Conservation (phyloP, 2,113 vertebrate species). For the Rattus rattus region DNA sequence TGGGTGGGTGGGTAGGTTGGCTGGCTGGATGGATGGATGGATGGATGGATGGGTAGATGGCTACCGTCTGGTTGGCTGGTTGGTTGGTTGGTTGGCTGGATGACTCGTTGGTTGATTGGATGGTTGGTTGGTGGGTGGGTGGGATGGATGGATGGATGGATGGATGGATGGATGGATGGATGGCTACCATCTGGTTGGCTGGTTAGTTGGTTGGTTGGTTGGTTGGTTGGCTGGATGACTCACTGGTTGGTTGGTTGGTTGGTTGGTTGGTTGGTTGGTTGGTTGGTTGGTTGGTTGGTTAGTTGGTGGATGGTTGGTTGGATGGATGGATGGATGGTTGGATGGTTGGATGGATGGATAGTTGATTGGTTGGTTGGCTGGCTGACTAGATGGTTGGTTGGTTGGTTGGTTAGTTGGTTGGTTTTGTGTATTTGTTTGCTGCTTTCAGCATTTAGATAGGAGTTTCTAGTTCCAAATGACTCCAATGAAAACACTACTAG, state of each 20-base stretch:
- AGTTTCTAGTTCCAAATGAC: neutral
- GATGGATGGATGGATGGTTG: neutral
- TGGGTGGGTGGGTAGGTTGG: too few species aligned
- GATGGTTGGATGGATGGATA: neutral
- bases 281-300: neutral
- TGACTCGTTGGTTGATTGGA: too few species aligned
- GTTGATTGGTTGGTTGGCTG: neutral
- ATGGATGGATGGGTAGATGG: too few species aligned
- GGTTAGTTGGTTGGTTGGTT: neutral
- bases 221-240: neutral
- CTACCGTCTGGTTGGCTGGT: too few species aligned
- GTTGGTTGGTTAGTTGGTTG: neutral
- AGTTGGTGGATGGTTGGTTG: fast-evolving
- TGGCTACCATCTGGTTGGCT: neutral
- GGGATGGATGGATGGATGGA: too few species aligned
- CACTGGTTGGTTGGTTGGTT: neutral
- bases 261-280: neutral
- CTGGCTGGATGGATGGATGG: too few species aligned
- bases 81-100: too few species aligned
- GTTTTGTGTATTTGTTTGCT: neutral
- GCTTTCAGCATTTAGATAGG: neutral
- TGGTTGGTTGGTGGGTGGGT: too few species aligned
- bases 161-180: too few species aligned
- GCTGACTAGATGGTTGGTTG: neutral
- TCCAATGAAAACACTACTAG: slow-evolving; percentile 2